A percentile compares a stretch with the other conserved stretches of the same genome.
Evolutionary conservation across 2,797 vertebrate species (phyloP).

Genomic region (Ispidina lecontei): DNA sequence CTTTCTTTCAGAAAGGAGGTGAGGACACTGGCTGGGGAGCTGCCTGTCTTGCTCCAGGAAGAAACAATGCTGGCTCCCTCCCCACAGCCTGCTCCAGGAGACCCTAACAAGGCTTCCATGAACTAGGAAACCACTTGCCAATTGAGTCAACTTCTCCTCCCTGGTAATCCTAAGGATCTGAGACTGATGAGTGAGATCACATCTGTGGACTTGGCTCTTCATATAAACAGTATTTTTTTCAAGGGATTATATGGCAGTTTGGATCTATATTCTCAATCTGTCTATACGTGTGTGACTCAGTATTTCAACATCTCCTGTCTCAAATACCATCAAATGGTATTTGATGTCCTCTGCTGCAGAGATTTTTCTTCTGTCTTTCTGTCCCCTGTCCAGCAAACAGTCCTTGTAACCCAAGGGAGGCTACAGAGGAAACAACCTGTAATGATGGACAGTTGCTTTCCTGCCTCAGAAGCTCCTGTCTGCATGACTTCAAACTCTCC

Average conservation of each 20-base stretch:
- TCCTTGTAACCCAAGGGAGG: background rate
- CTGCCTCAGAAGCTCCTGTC: background rate
- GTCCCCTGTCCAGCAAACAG: background rate
- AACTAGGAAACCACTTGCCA: background rate
- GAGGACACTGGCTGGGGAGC: background rate
- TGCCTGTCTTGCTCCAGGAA: background rate
- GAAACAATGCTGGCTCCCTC: accelerated
- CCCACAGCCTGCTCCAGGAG: background rate
- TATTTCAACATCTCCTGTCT: background rate
- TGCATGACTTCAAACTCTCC: background rate
- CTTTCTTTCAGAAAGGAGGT: background rate
- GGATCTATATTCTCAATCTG: background rate
- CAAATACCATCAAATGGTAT: background rate
- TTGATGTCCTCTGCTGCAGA: background rate
- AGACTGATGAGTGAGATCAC: background rate
- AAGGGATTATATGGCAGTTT: background rate
- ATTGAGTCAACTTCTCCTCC: background rate
- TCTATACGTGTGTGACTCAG: background rate
- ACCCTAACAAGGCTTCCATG: background rate
- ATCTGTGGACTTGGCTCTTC: background rate
- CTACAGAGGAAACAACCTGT: background rate
- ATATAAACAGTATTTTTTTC: background rate
- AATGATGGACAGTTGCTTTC: background rate
- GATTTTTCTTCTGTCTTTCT: background rate
- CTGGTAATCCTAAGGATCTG: background rate